Base-by-base conservation (phyloP, 2,113 vertebrate genomes). In the Andinoacara biseriatus region DNA sequence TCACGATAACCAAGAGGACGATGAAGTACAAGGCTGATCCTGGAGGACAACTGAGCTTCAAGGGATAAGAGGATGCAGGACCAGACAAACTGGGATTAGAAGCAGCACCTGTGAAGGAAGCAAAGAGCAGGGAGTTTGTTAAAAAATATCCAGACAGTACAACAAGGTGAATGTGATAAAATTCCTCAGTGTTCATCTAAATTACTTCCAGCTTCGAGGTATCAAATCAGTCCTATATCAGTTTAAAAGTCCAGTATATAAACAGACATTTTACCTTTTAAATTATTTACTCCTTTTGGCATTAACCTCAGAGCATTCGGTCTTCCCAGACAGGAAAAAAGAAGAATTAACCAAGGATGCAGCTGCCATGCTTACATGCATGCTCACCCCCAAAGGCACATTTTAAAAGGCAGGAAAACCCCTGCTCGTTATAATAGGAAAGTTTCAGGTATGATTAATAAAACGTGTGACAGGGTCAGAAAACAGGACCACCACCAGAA, bases 61-160 rank as follows among this genome's bases (percentile, higher is more conserved):
- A 57, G 20, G 43, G 75, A 22, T 13, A 5, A 4, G 57, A 86
- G 22, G 57, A 9, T 3, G 10, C 33, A 2, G 3, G 38, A 61
- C 3, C 29, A 82, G 49, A 43, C 9, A 65, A 2, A 24, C 76
- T 46, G 31, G 29, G 18, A 52, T 24, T 31, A 20, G 56, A 67
- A 0, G 46, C 35, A 74, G 76, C 17, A 75, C 24, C 92, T 91
- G 83, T 24, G 24, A 26, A 40, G 11, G 61, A 59, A 65, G 58
- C 38, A 2, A 54, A 72, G 43, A 72, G 43, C 65, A 72, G 65
- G 17, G 43, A 52, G 17, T 52, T 46, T 49, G 40, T 72, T 52
- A 52, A 31, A 49, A 52, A n/a, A n/a, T n/a, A 14, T 72, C 26
- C 17, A 72, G 24, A 69, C 2, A 10, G 15, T 26, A 9, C 40